phyloP scores from a whole-genome alignment of 2,113 vertebrate genomes.

The Perca schrenkii region DNA sequence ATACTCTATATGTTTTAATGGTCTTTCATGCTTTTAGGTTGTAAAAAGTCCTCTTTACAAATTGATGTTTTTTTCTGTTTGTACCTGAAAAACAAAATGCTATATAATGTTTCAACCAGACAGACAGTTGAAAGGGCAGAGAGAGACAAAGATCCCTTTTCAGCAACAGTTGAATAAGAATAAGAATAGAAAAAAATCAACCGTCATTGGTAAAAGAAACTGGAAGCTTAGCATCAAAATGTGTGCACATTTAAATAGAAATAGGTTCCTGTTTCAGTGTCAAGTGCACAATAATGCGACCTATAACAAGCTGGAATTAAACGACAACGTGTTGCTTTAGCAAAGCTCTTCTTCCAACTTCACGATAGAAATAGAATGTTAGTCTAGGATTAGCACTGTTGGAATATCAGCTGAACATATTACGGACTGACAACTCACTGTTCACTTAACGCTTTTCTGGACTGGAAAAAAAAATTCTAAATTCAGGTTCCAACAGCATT shows the following conservation, averaged over 20 bases:
- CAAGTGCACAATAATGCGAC: neutral
- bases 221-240: neutral
- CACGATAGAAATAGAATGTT: neutral
- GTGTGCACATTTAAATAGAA: neutral
- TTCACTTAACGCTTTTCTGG: no score
- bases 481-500: no score
- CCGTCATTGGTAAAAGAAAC: neutral
- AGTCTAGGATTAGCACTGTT: neutral
- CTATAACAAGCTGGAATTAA: no score
- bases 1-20: neutral
- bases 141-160: neutral
- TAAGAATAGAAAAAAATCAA: neutral
- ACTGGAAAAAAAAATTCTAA: no score
- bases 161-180: neutral
- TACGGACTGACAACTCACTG: no score
- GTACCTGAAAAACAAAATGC: neutral
- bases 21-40: neutral
- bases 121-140: neutral
- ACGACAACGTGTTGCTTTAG: no score
- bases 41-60: neutral
- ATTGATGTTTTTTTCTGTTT: neutral
- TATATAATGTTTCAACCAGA: neutral
- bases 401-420: neutral
- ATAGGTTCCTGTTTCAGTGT: neutral
- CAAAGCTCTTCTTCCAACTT: neutral